Percentiles rank a stretch among this genome's conserved stretches.
phyloP scores from a whole-genome alignment of 2,888 invertebrate species.

The Dryobotodes eremita region DNA sequence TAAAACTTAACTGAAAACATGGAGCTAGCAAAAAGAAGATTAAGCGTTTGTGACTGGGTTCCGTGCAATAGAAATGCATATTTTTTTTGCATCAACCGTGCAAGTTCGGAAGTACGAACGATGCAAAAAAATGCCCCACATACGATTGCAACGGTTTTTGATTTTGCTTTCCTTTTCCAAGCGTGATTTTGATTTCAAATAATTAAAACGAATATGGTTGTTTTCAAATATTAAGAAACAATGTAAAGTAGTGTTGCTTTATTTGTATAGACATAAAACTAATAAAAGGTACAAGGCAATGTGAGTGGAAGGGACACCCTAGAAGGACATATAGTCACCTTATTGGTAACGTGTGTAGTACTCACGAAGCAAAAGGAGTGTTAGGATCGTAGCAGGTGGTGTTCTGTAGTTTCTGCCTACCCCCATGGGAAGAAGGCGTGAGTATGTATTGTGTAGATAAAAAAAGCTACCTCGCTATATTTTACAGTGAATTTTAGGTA shows the following conservation, averaged over 20 bases:
- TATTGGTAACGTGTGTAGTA: too few relatives aligned
- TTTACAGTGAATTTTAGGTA: not conserved
- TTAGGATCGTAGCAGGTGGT: too few relatives aligned
- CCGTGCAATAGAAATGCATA: conserved; percentile 42
- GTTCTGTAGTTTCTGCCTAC: too few relatives aligned
- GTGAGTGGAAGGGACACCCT: too few relatives aligned
- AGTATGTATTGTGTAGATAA: too few relatives aligned
- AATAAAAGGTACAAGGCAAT: too few relatives aligned
- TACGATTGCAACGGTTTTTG: conserved; percentile 16
- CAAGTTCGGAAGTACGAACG: not conserved
- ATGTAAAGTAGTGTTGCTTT: not conserved
- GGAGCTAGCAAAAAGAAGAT: conserved; percentile 45
- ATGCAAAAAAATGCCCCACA: not conserved
- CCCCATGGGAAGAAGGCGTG: too few relatives aligned
- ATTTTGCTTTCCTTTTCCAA: not conserved
- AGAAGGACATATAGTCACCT: too few relatives aligned
- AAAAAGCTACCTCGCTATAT: not conserved
- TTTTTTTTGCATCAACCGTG: conserved; percentile 39
- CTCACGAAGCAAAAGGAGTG: too few relatives aligned
- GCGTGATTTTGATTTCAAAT: not conserved
- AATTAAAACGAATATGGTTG: not conserved
- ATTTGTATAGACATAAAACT: not conserved
- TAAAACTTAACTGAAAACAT: conserved; percentile 56
- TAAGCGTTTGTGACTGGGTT: conserved; percentile 28
- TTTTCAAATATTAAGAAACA: not conserved